A percentile compares a stretch with the other conserved stretches of the same genome.
Evolutionary conservation across 23 tunicate genomes (phyloP).

Genomic region (Trididemnum miniatum): DNA sequence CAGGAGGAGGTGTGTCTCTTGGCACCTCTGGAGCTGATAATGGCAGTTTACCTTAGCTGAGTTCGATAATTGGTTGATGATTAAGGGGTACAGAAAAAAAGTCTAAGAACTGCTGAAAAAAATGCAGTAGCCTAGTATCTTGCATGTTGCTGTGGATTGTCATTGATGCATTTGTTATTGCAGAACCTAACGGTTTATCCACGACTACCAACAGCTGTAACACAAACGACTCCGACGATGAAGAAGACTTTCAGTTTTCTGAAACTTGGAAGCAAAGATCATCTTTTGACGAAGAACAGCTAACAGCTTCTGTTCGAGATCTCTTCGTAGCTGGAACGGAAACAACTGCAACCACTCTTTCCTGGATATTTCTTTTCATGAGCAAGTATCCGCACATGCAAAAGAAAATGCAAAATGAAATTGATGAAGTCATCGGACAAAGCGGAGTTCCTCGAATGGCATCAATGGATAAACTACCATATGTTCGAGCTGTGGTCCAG

Average conservation of each 20-base stretch:
- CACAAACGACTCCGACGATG: constrained; percentile 6
- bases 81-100: too few relatives aligned
- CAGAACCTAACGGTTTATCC: too few relatives aligned
- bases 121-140: too few relatives aligned
- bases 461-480: constrained; percentile 38
- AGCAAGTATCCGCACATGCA: constrained; percentile 44
- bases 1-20: too few relatives aligned
- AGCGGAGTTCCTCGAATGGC: constrained; percentile 18
- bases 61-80: too few relatives aligned
- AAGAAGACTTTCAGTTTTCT: neutral
- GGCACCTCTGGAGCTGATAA: too few relatives aligned
- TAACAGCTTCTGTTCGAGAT: constrained; percentile 28
- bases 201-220: too few relatives aligned
- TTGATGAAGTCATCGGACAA: constrained; percentile 41
- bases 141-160: too few relatives aligned
- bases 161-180: too few relatives aligned
- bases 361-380: constrained; percentile 40
- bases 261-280: constrained; percentile 16
- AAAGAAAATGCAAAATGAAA: constrained; percentile 47
- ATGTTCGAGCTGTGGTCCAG: constrained; percentile 59
- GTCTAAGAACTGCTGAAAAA: too few relatives aligned
- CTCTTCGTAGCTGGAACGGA: constrained; percentile 61
- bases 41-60: too few relatives aligned
- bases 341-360: constrained; percentile 44
- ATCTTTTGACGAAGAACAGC: constrained; percentile 34